Percentiles rank a stretch among this genome's conserved stretches.
These are phyloP conservation scores for Cartodere bifasciata DNA, from an alignment of 2,888 invertebrate species.

Conservation along the genomic window DNA sequence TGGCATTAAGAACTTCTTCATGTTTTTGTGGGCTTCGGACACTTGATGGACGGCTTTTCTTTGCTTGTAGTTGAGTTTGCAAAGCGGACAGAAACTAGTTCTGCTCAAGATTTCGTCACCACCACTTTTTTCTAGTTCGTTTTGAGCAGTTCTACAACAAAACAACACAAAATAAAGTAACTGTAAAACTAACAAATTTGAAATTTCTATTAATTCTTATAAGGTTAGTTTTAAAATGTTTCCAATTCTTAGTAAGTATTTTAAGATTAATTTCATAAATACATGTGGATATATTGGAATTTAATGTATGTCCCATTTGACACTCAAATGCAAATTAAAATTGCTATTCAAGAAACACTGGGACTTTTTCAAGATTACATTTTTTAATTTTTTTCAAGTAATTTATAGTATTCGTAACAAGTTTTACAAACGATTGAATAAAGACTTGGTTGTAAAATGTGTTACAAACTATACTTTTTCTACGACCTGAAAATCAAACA, in stretches of 20 bases:
- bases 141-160: conserved; percentile 42
- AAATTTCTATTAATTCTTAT: too few species aligned
- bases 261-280: not conserved
- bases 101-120: conserved; percentile 40
- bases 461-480: too few species aligned
- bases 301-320: conserved; percentile 2
- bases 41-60: conserved; percentile 61
- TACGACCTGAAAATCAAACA: too few species aligned
- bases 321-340: conserved; percentile 2
- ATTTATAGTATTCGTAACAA: too few species aligned
- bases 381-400: too few species aligned
- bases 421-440: too few species aligned
- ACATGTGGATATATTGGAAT: conserved; percentile 4
- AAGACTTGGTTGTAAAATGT: too few species aligned
- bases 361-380: too few species aligned
- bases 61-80: conserved; percentile 35
- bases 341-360: not conserved
- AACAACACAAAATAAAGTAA: too few species aligned
- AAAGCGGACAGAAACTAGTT: conserved; percentile 34
- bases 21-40: conserved; percentile 69
- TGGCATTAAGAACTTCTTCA: conserved; percentile 75
- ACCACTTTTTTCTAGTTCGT: conserved; percentile 59
- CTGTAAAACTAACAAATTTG: too few species aligned
- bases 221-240: too few species aligned
- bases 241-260: conserved; percentile 4